phyloP scores from a whole-genome alignment of 2,888 invertebrate genomes.

The Rhingia campestris region DNA sequence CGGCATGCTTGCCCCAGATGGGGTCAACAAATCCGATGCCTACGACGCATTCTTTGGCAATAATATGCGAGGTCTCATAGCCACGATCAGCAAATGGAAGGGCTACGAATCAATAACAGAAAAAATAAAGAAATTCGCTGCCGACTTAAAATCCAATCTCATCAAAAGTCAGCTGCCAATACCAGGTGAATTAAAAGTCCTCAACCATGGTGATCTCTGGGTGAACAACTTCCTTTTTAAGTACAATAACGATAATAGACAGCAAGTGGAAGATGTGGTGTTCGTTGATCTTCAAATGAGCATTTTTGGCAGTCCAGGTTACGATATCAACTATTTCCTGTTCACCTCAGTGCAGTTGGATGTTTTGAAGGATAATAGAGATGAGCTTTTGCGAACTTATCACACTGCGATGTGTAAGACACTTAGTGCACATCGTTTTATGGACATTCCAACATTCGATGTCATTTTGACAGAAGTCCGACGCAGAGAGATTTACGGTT shows the following conservation, averaged over 20 bases:
- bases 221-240: slow-evolving; percentile 84
- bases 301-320: slow-evolving; percentile 79
- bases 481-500: slow-evolving; percentile 78
- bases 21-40: not conserved
- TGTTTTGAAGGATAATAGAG: slow-evolving; percentile 77
- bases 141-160: slow-evolving; percentile 75
- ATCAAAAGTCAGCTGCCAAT: slow-evolving; percentile 76
- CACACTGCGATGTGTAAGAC: slow-evolving; percentile 76
- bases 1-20: slow-evolving; percentile 77
- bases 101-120: slow-evolving; percentile 81
- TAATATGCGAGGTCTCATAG: slow-evolving; percentile 72
- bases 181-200: slow-evolving; percentile 79
- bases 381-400: slow-evolving; percentile 78
- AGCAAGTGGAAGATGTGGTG: slow-evolving; percentile 42
- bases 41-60: slow-evolving; percentile 2
- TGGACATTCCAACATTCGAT: slow-evolving; percentile 77
- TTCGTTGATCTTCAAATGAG: slow-evolving; percentile 81
- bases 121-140: slow-evolving; percentile 78
- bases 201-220: slow-evolving; percentile 84
- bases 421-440: slow-evolving; percentile 74
- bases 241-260: slow-evolving; percentile 76
- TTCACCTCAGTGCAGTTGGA: slow-evolving; percentile 79
- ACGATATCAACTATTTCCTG: slow-evolving; percentile 81
- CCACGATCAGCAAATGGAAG: slow-evolving; percentile 81
- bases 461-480: slow-evolving; percentile 77